Evolutionary conservation across 2,888 invertebrate species (phyloP).

Genomic region (Prenolepis imparis): DNA sequence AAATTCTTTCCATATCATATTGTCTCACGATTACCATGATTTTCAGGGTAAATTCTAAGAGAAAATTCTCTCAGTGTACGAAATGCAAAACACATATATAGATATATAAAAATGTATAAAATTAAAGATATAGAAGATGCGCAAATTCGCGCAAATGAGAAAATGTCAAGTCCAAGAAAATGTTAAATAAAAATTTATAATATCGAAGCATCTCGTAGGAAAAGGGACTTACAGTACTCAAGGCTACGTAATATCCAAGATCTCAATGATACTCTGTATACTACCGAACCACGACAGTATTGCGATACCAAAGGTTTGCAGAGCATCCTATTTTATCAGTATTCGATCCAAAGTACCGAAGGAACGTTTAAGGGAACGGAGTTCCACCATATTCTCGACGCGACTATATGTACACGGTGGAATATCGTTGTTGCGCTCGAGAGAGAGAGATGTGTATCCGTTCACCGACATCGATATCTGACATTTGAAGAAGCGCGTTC

Average conservation of each 20-base stretch:
- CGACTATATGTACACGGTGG: too few species aligned
- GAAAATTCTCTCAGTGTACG: too few species aligned
- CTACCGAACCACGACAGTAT: not conserved
- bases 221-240: not conserved
- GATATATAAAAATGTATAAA: not conserved
- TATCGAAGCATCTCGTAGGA: slow-evolving; percentile 8
- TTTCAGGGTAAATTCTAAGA: too few species aligned
- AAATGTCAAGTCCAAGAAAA: not conserved
- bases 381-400: not conserved
- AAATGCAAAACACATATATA: not conserved
- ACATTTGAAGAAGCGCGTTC: slow-evolving; percentile 62
- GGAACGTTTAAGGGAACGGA: not conserved
- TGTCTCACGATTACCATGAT: too few species aligned
- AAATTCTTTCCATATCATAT: too few species aligned
- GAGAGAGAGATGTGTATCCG: slow-evolving; percentile 15
- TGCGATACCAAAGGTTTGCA: not conserved
- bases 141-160: not conserved
- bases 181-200: not conserved
- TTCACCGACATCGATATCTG: slow-evolving; percentile 57
- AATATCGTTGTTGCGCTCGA: not conserved
- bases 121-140: not conserved
- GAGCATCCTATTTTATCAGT: not conserved
- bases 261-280: not conserved
- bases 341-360: not conserved
- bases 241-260: not conserved